Conservation (phyloP, 2,888 invertebrate genomes). For the Amphipyra berbera region DNA sequence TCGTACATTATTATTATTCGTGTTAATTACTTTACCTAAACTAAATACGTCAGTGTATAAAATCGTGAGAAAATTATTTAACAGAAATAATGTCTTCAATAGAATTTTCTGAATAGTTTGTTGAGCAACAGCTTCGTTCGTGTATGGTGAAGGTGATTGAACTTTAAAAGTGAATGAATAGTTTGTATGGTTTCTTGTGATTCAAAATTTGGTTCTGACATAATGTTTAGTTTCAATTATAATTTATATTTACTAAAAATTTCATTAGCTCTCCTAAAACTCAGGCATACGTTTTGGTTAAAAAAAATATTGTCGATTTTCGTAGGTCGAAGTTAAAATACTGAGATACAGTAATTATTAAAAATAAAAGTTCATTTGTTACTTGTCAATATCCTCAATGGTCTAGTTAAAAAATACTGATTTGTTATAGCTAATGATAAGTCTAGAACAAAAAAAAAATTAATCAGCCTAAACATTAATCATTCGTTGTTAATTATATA, state of each 20-base stretch:
- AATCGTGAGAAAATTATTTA: slow-evolving; percentile 36
- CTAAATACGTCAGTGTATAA: slow-evolving; percentile 17
- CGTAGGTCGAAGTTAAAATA: no score
- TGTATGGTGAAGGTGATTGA: slow-evolving; percentile 35
- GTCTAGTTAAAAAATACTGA: no score
- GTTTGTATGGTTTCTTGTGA: slow-evolving; percentile 10
- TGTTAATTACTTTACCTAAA: slow-evolving; percentile 21
- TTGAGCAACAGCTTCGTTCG: slow-evolving; percentile 3
- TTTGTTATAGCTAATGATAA: no score
- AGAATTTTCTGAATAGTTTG: slow-evolving; percentile 34
- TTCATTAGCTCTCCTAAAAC: no score
- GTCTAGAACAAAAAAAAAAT: no score
- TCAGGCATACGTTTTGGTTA: no score
- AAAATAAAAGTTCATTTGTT: no score
- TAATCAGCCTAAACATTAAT: slow-evolving; percentile 5
- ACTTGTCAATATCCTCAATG: no score
- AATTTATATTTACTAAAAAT: no score
- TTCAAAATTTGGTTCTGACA: slow-evolving; percentile 6
- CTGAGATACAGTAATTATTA: no score
- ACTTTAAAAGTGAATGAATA: slow-evolving; percentile 30
- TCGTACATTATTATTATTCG: not conserved
- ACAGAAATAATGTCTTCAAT: slow-evolving; percentile 31
- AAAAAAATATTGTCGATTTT: no score
- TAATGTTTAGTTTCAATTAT: no score
- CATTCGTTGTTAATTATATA: slow-evolving; percentile 7